A percentile compares a stretch with the other conserved stretches of the same genome.
phyloP scores from a whole-genome alignment of 2,888 invertebrate genomes.

The Clunio marinus region DNA sequence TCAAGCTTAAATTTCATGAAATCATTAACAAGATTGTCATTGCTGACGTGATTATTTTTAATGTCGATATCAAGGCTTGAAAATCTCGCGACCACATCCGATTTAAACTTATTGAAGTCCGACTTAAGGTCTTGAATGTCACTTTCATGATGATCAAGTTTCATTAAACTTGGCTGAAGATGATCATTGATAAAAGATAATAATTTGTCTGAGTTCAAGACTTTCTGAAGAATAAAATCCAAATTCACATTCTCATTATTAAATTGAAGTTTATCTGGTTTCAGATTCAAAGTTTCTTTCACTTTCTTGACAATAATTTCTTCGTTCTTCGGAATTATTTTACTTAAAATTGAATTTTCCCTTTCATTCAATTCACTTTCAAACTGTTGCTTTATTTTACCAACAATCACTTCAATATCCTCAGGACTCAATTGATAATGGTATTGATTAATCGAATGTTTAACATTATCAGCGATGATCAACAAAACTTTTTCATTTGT shows the following conservation, averaged over 20 bases:
- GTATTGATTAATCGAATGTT: background rate
- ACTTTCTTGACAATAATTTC: background rate
- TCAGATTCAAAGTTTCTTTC: background rate
- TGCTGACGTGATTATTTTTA: constrained; percentile 42
- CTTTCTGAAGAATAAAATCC: background rate
- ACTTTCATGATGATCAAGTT: background rate
- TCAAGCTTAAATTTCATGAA: constrained; percentile 45
- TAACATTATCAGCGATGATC: background rate
- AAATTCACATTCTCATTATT: constrained; percentile 18
- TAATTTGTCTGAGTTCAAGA: constrained; percentile 17
- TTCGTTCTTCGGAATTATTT: background rate
- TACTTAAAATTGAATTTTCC: background rate
- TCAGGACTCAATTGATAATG: constrained; percentile 18
- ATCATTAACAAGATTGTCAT: constrained; percentile 43
- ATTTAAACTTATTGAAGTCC: background rate
- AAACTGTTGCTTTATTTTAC: background rate
- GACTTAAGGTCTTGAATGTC: background rate
- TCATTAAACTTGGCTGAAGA: background rate
- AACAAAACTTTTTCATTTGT: background rate
- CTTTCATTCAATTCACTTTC: background rate
- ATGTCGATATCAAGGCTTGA: background rate
- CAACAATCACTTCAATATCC: constrained; percentile 21
- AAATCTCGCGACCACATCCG: background rate
- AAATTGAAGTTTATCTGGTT: background rate
- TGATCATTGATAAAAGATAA: background rate